Percentiles rank a stretch among this genome's conserved stretches.
Evolutionary conservation across 92 coral and sea anemone species (phyloP).

Genomic region (Scolanthus callimorphus): DNA sequence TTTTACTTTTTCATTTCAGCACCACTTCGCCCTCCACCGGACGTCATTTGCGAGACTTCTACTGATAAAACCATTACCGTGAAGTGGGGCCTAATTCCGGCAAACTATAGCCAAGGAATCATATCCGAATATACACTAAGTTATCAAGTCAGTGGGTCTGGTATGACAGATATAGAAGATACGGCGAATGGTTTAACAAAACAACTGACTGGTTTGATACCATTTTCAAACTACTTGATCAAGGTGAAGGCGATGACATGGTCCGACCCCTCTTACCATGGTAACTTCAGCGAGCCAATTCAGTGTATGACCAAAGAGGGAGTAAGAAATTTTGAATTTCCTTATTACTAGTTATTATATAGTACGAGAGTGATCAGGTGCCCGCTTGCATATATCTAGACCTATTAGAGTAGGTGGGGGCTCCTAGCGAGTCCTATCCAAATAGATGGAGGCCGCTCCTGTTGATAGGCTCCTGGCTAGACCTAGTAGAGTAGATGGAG

Average conservation of each 20-base stretch:
- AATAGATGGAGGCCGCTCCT: too few relatives aligned
- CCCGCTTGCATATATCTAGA: too few relatives aligned
- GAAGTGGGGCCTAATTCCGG: slow-evolving; percentile 8
- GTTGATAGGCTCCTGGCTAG: too few relatives aligned
- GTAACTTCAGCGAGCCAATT: slow-evolving; percentile 22
- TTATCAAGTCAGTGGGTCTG: neutral
- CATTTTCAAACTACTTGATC: slow-evolving; percentile 2
- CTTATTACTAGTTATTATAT: too few relatives aligned
- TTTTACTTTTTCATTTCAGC: too few relatives aligned
- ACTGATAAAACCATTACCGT: neutral
- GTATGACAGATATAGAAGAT: neutral
- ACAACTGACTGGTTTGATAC: slow-evolving; percentile 3
- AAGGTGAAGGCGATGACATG: slow-evolving; percentile 6
- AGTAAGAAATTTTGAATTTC: slow-evolving; percentile 7
- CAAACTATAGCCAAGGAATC: slow-evolving; percentile 5
- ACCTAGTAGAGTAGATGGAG: too few relatives aligned
- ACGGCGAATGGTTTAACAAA: neutral
- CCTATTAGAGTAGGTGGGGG: too few relatives aligned
- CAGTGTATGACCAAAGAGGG: slow-evolving; percentile 21
- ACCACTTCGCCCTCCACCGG: slow-evolving; percentile 15
- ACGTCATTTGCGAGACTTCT: slow-evolving; percentile 6
- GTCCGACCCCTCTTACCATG: too few relatives aligned
- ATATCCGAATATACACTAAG: neutral
- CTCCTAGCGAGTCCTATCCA: too few relatives aligned
- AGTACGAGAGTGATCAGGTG: too few relatives aligned